Conservation (phyloP, 2,797 vertebrate species). For the Decapterus maruadsi region DNA sequence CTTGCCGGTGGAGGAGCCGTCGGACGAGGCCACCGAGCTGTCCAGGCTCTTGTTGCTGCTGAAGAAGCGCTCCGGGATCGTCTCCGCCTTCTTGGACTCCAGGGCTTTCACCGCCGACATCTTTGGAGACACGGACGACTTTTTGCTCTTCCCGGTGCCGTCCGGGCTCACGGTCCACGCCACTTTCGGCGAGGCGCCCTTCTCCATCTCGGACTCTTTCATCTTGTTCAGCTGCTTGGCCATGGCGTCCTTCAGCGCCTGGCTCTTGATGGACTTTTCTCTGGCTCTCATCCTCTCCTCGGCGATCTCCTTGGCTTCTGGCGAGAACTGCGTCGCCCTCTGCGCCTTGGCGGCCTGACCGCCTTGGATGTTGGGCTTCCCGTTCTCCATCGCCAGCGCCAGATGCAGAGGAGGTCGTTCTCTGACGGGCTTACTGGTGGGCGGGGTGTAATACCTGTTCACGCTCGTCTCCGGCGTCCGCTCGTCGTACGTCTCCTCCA, state of each 20-base stretch:
- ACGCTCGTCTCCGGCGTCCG: slow-evolving; percentile 89
- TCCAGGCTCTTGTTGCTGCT: slow-evolving; percentile 89
- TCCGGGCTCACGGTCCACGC: slow-evolving; percentile 76
- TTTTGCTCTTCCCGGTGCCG: slow-evolving; percentile 77
- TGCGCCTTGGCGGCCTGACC: slow-evolving; percentile 69
- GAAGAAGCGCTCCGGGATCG: slow-evolving; percentile 86
- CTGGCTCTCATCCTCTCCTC: slow-evolving; percentile 94
- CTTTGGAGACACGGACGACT: slow-evolving; percentile 78
- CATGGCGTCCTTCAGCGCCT: slow-evolving; percentile 94
- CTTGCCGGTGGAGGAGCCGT: slow-evolving; percentile 90
- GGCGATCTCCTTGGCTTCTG: slow-evolving; percentile 94
- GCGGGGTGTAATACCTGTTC: slow-evolving; percentile 90
- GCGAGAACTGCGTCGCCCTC: slow-evolving; percentile 88
- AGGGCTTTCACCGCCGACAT: slow-evolving; percentile 81
- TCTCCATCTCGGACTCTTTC: slow-evolving; percentile 90
- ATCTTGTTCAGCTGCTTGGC: slow-evolving; percentile 93
- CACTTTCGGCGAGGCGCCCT: slow-evolving; percentile 74
- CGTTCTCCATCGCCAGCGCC: slow-evolving; percentile 89
- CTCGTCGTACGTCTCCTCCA: slow-evolving; percentile 94
- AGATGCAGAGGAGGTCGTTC: slow-evolving; percentile 81
- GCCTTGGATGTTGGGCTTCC: slow-evolving; percentile 84
- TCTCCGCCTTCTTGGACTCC: slow-evolving; percentile 85
- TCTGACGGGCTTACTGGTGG: slow-evolving; percentile 85
- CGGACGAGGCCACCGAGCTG: slow-evolving; percentile 92
- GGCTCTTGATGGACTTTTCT: slow-evolving; percentile 96